Evolutionary conservation across 1,140 invertebrate species (phyloP), one percentile per base, ranked within the genome.

Genomic region (Diabrotica virgifera): DNA sequence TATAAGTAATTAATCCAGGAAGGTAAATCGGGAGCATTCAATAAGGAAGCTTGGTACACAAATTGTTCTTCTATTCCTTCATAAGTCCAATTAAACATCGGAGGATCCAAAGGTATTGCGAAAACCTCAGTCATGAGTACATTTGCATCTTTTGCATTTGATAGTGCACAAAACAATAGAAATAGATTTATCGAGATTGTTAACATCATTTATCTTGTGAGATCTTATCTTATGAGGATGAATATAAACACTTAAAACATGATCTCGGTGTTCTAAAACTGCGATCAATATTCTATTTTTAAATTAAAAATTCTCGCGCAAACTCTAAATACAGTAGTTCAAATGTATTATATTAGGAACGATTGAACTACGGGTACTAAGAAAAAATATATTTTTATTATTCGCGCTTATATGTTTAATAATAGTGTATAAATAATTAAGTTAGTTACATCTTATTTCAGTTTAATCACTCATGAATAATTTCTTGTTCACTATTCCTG

Each of bases 1-100:
- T 92, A 93, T 56, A 87, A 85, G 72, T 92, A 94, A 46, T 88
- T 84, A 70, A 95, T 87, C 93, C 93, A 95, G 8, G 83, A 80
- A 2, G 93, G 93, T 53, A 95, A 80, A 80, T 95, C 93, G 0
- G 93, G 92, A 55, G 88, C 85, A 70, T 87, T 84, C 0, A 85
- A 65, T 14, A 92, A 74, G 0, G 88, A 87, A 0, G 88, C 83
- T 68, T 87, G 85, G 74, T 89, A 90, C 5, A 84, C 83, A 70
- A 86, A 89, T 62, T 88, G 85, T 68, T 85, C 82, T 52, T 81
- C 77, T 65, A 80, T 82, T 69, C 85, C 86, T 79, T 87, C 84
- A 75, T 85, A 85, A 0, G 86, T 87, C 86, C 86, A 88, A 74
- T 88, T 88, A 71, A 88, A 88, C 72, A 87, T 80, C 67, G 82